These are phyloP conservation scores for Drosophila borborema DNA, from an alignment of 2,888 invertebrate genomes.

Conservation along the genomic window DNA sequence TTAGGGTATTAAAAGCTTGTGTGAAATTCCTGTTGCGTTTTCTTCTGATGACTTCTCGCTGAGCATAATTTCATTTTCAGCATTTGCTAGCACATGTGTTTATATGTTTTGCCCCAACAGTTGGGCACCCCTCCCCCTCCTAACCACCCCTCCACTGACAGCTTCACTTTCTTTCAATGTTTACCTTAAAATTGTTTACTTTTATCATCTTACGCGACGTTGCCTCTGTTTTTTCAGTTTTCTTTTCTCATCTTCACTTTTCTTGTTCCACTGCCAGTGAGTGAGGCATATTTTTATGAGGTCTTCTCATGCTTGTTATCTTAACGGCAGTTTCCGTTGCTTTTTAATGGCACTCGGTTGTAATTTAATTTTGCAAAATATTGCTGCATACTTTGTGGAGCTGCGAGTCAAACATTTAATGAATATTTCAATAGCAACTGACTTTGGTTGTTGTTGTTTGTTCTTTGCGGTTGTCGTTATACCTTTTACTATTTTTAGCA, in stretches of 20 bases:
- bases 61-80: constrained; percentile 18
- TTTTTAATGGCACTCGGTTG: constrained; percentile 71
- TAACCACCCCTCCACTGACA: not conserved
- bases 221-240: constrained; percentile 14
- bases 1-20: constrained; percentile 6
- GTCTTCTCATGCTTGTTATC: constrained; percentile 57
- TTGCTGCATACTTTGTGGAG: constrained; percentile 22
- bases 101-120: not conserved
- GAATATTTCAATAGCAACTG: constrained; percentile 52
- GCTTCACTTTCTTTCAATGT: constrained; percentile 58
- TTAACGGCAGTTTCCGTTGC: constrained; percentile 58
- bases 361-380: constrained; percentile 66
- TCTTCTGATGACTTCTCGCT: constrained; percentile 27
- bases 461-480: not conserved
- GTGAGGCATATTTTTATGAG: constrained; percentile 35
- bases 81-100: constrained; percentile 25
- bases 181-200: constrained; percentile 68
- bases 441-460: not conserved
- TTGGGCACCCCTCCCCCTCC: not conserved
- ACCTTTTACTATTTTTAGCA: constrained; percentile 61
- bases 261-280: not conserved
- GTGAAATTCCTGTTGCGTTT: constrained; percentile 18
- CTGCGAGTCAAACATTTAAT: constrained; percentile 45
- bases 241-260: not conserved
- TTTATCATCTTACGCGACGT: constrained; percentile 43